phyloP scores from a whole-genome alignment of 2,113 vertebrate species.

The Myodes glareolus region DNA sequence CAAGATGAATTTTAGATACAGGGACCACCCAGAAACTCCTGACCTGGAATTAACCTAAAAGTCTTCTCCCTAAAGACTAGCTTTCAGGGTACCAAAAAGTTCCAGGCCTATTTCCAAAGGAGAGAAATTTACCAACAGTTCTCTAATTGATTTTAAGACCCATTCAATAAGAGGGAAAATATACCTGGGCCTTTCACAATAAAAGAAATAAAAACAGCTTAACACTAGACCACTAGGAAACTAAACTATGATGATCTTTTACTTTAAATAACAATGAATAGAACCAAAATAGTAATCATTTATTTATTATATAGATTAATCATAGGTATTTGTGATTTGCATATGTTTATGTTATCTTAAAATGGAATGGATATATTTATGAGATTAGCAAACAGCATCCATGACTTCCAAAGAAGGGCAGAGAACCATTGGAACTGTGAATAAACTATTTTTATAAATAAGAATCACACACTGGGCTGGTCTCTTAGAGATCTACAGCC shows the following conservation, averaged over 20 bases:
- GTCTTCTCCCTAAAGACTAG: neutral
- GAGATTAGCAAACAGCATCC: neutral
- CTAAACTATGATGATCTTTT: neutral
- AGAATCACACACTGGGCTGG: no score
- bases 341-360: neutral
- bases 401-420: neutral
- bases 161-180: neutral
- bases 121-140: neutral
- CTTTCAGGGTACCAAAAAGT: neutral
- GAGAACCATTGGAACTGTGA: neutral
- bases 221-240: neutral
- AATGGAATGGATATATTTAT: neutral
- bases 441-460: neutral
- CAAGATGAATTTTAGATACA: neutral
- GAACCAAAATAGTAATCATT: neutral
- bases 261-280: neutral
- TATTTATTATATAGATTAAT: neutral
- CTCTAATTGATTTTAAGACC: neutral
- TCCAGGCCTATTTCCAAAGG: neutral
- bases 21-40: neutral
- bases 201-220: neutral
- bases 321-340: neutral
- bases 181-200: neutral
- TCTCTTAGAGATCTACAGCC: no score
- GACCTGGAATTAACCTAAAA: neutral